Conservation (phyloP, 37 sponge, comb jelly and placozoan species). For the Trichoplax adhaerens region DNA sequence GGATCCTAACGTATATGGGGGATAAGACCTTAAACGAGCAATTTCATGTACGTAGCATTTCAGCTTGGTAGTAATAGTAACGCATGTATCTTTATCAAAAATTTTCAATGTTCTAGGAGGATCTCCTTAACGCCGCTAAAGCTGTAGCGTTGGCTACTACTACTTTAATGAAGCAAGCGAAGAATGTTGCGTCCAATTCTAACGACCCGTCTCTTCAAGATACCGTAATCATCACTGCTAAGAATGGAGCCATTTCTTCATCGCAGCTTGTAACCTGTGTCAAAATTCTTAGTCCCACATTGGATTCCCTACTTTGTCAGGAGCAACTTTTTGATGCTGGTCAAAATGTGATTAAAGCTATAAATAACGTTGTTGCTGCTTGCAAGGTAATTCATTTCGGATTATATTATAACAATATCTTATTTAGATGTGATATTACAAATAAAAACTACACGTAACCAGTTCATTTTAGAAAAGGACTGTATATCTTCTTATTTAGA, state of each 20-base stretch:
- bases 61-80: too few relatives aligned
- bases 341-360: constrained; percentile 19
- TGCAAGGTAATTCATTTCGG: too few relatives aligned
- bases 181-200: constrained; percentile 4
- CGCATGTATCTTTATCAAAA: too few relatives aligned
- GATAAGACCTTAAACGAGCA: too few relatives aligned
- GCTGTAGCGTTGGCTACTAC: constrained; percentile 10
- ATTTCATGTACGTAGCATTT: too few relatives aligned
- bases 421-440: too few relatives aligned
- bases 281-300: constrained; percentile 23
- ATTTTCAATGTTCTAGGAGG: neutral
- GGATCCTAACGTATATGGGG: too few relatives aligned
- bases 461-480: too few relatives aligned
- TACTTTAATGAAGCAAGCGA: constrained; percentile 5
- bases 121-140: constrained; percentile 66
- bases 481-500: constrained; percentile 3
- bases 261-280: constrained; percentile 8
- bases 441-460: too few relatives aligned
- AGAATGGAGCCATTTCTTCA: too few relatives aligned
- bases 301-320: constrained; percentile 35
- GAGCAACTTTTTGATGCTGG: constrained; percentile 50
- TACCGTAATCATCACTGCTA: too few relatives aligned
- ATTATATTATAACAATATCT: too few relatives aligned
- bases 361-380: neutral
- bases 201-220: neutral